A percentile compares a stretch with the other conserved stretches of the same genome.
phyloP scores from a whole-genome alignment of 1,140 invertebrate species.

The Diabrotica virgifera region DNA sequence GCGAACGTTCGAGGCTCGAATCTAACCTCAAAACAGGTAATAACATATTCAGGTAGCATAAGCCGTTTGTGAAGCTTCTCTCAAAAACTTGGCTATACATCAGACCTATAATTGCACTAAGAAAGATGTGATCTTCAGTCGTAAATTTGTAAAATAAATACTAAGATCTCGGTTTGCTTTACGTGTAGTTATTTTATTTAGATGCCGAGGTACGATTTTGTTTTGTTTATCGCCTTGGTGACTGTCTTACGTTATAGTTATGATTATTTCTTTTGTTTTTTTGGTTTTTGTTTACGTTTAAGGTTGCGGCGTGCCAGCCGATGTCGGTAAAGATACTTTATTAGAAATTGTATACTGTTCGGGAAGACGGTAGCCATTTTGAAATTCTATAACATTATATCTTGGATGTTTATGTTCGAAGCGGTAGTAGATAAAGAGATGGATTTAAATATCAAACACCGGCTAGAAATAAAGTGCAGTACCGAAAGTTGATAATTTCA shows the following conservation, averaged over 20 bases:
- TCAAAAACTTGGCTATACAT: conserved; percentile 20
- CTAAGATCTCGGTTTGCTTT: conserved; percentile 16
- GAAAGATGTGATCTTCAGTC: conserved; percentile 20
- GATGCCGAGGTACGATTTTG: conserved; percentile 24
- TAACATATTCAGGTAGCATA: conserved; percentile 25
- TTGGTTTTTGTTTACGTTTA: conserved; percentile 5
- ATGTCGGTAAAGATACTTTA: conserved; percentile 9
- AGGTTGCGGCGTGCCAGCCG: conserved; percentile 7
- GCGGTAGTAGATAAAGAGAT: no score
- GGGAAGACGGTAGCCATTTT: conserved; percentile 16
- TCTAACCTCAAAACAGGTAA: conserved; percentile 22
- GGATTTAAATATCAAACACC: no score
- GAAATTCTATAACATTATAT: no score
- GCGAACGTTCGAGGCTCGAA: conserved; percentile 16
- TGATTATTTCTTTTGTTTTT: conserved; percentile 23
- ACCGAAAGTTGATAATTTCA: no score
- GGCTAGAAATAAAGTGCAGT: no score
- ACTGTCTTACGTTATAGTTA: conserved; percentile 24
- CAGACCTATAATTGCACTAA: conserved; percentile 22
- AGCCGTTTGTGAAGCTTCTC: conserved; percentile 14
- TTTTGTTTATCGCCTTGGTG: conserved; percentile 23
- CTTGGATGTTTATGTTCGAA: no score
- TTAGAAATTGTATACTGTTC: conserved; percentile 17
- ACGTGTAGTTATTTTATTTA: conserved; percentile 24
- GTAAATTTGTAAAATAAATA: conserved; percentile 25